Percentiles rank a stretch among this genome's conserved stretches.
phyloP scores from a whole-genome alignment of 2,113 vertebrate genomes.

The Aphelocoma coerulescens region DNA sequence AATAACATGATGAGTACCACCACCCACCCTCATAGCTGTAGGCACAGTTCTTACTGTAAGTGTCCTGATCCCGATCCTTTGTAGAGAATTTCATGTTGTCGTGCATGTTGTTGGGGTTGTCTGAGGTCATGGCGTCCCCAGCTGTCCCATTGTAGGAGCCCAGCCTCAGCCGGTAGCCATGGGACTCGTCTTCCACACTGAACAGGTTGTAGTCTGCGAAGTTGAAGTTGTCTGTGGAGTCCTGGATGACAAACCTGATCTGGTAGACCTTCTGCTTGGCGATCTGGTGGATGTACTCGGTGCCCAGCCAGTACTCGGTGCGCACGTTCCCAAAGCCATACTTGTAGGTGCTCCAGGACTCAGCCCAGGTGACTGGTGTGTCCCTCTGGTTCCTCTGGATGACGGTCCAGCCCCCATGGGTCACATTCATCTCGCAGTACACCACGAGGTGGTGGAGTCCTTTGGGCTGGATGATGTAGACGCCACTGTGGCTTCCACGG shows the following conservation, averaged over 20 bases:
- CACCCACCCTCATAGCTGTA: constrained; percentile 51
- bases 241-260: constrained; percentile 51
- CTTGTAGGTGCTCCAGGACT: constrained; percentile 69
- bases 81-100: constrained; percentile 72
- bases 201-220: constrained; percentile 58
- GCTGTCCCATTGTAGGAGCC: constrained; percentile 47
- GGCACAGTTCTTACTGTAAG: constrained; percentile 59
- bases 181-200: constrained; percentile 35
- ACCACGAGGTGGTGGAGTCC: constrained; percentile 48
- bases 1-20: constrained; percentile 55
- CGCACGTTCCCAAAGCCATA: constrained; percentile 39
- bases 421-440: constrained; percentile 44
- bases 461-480: constrained; percentile 63
- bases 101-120: constrained; percentile 48
- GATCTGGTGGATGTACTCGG: constrained; percentile 54
- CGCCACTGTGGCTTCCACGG: background rate
- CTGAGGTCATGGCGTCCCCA: constrained; percentile 59
- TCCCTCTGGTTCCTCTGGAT: constrained; percentile 60
- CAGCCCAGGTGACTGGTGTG: constrained; percentile 13
- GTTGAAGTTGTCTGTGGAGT: background rate
- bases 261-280: constrained; percentile 54
- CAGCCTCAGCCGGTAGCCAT: constrained; percentile 46
- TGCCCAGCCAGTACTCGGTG: constrained; percentile 61
- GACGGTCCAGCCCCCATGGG: constrained; percentile 49
- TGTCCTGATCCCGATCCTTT: constrained; percentile 61